phyloP scores from a whole-genome alignment of 1,140 invertebrate species.

The Dermatophagoides farinae region DNA sequence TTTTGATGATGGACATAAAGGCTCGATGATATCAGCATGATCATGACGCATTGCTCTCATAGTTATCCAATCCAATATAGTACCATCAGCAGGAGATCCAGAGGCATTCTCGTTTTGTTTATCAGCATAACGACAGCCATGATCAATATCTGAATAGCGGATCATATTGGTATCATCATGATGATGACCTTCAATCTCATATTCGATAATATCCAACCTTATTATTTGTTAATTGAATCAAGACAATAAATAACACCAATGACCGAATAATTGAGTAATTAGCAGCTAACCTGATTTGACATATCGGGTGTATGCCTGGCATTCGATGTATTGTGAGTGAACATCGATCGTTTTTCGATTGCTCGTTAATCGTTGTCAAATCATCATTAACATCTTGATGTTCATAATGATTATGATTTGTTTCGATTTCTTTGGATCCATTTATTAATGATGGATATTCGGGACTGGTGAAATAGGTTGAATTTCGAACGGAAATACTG shows the following conservation, averaged over 20 bases:
- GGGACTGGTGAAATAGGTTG: constrained; percentile 19
- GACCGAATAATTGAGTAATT: background rate
- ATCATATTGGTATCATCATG: background rate
- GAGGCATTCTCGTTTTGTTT: background rate
- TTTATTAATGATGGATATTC: constrained; percentile 14
- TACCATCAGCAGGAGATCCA: constrained; percentile 39
- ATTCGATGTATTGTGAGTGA: constrained; percentile 39
- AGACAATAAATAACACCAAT: background rate
- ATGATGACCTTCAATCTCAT: constrained; percentile 30
- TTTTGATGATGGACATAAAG: constrained; percentile 54
- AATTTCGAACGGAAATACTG: constrained; percentile 9
- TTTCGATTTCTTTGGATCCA: background rate
- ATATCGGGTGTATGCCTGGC: constrained; percentile 35
- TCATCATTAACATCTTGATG: constrained; percentile 9
- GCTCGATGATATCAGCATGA: constrained; percentile 38
- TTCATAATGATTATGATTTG: constrained; percentile 11
- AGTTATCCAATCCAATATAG: constrained; percentile 39
- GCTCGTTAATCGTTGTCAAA: background rate
- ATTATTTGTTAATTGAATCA: background rate
- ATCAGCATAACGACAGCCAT: background rate
- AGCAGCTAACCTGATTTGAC: constrained; percentile 39
- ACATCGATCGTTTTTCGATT: constrained; percentile 29
- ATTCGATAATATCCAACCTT: constrained; percentile 46
- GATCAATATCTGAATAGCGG: background rate
- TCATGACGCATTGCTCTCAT: constrained; percentile 38